phyloP scores from a whole-genome alignment of 2,888 invertebrate species.

The Protodeltote pygarga region DNA sequence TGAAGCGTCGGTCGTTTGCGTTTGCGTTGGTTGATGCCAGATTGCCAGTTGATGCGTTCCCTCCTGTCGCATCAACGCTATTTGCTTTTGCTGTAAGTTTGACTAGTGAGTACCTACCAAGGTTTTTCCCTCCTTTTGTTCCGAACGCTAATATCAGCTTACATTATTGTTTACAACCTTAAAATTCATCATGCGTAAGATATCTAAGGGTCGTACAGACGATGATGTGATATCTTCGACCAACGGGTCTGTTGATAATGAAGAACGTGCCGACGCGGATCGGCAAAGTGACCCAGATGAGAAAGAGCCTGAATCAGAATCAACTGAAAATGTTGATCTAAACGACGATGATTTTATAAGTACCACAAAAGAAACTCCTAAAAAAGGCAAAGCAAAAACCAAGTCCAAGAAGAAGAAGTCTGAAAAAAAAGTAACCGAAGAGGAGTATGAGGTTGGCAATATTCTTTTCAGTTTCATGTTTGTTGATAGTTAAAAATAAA shows the following conservation, averaged over 20 bases:
- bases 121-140: conserved; percentile 47
- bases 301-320: conserved; percentile 52
- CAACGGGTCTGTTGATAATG: conserved; percentile 73
- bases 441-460: conserved; percentile 85
- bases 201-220: conserved; percentile 78
- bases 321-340: conserved; percentile 51
- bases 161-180: conserved; percentile 54
- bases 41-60: too few species aligned
- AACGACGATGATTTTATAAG: conserved; percentile 57
- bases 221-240: conserved; percentile 82
- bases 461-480: conserved; percentile 6
- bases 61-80: background rate
- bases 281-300: conserved; percentile 52
- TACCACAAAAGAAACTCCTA: conserved; percentile 49
- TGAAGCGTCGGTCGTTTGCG: too few species aligned
- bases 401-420: conserved; percentile 71
- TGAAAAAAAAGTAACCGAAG: conserved; percentile 65
- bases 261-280: conserved; percentile 55
- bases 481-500: conserved; percentile 18
- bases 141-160: conserved; percentile 12
- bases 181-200: conserved; percentile 74
- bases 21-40: too few species aligned
- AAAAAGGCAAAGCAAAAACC: conserved; percentile 60
- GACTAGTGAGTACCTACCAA: background rate
- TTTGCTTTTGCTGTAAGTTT: conserved; percentile 16